These are phyloP conservation scores for Enteromius radiatus DNA, from an alignment of 2,797 vertebrate genomes.

Conservation along the genomic window DNA sequence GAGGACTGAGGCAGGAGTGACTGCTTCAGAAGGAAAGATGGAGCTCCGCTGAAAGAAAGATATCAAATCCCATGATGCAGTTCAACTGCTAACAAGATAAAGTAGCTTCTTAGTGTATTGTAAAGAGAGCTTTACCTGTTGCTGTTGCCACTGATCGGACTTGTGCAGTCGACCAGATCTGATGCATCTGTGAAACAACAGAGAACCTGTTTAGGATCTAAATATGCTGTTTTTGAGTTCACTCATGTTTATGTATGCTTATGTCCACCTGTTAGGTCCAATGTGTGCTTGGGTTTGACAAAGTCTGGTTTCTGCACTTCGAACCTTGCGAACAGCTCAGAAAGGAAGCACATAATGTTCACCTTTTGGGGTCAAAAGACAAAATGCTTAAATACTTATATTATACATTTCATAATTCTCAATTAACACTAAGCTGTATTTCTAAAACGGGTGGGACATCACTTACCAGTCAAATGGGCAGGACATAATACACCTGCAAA, in stretches of 20 bases:
- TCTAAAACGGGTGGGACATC: slow-evolving; percentile 64
- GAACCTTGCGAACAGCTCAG: slow-evolving; percentile 87
- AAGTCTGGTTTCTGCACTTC: slow-evolving; percentile 88
- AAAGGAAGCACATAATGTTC: slow-evolving; percentile 87
- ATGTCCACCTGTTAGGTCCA: slow-evolving; percentile 77
- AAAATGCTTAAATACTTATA: neutral
- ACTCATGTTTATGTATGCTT: slow-evolving; percentile 25
- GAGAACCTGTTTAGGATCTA: slow-evolving; percentile 17
- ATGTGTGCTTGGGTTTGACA: slow-evolving; percentile 78
- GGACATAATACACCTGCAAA: slow-evolving; percentile 73
- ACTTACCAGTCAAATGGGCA: neutral
- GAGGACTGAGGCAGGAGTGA: slow-evolving; percentile 81
- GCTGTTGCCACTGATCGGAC: slow-evolving; percentile 76
- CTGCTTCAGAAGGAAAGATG: slow-evolving; percentile 84
- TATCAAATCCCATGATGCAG: slow-evolving; percentile 27
- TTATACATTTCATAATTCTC: neutral
- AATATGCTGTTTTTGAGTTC: neutral
- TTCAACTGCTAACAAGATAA: neutral
- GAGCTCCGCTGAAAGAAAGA: slow-evolving; percentile 77
- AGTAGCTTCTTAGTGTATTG: neutral
- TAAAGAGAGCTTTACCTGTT: slow-evolving; percentile 61
- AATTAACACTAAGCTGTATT: slow-evolving; percentile 50
- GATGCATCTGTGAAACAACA: slow-evolving; percentile 72
- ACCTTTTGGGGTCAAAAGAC: slow-evolving; percentile 69
- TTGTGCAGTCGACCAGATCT: slow-evolving; percentile 74